phyloP scores from a whole-genome alignment of 2,797 vertebrate genomes.

The Chlorospingus flavigularis region DNA sequence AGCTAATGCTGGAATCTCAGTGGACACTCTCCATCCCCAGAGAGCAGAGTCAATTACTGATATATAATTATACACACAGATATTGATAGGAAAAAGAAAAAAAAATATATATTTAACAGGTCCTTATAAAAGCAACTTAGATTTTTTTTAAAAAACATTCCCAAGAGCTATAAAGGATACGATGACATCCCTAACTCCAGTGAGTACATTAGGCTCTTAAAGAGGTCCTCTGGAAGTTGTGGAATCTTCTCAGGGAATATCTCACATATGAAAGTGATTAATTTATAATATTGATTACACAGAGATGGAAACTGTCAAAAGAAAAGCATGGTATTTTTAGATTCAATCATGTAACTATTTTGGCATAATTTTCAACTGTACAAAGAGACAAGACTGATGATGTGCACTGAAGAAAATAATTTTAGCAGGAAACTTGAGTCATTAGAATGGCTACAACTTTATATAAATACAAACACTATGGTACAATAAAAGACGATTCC shows the following conservation, averaged over 20 bases:
- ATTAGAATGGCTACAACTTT: not conserved
- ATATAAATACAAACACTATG: not conserved
- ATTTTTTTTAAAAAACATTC: not conserved
- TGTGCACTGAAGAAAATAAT: not conserved
- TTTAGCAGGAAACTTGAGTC: not conserved
- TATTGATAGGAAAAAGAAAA: not conserved
- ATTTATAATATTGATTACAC: constrained; percentile 99
- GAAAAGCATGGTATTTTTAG: constrained; percentile 11
- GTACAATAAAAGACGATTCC: not conserved
- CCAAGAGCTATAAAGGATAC: constrained; percentile 84
- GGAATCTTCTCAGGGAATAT: constrained; percentile 99
- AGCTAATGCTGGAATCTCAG: not conserved
- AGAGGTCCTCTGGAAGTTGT: constrained; percentile 96
- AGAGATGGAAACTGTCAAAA: constrained; percentile 92
- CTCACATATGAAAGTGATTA: constrained; percentile 99
- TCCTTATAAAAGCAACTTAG: not conserved
- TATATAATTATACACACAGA: not conserved
- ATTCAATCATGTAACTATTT: not conserved
- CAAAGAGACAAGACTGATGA: not conserved
- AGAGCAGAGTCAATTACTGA: not conserved
- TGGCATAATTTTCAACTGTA: not conserved
- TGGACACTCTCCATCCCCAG: not conserved
- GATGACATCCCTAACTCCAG: constrained; percentile 97
- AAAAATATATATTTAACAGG: not conserved
- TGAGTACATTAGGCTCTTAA: constrained; percentile 99